Percentiles rank a stretch among this genome's conserved stretches.
Evolutionary conservation across 2,113 vertebrate species (phyloP).

Genomic region (Leucoraja erinaceus): DNA sequence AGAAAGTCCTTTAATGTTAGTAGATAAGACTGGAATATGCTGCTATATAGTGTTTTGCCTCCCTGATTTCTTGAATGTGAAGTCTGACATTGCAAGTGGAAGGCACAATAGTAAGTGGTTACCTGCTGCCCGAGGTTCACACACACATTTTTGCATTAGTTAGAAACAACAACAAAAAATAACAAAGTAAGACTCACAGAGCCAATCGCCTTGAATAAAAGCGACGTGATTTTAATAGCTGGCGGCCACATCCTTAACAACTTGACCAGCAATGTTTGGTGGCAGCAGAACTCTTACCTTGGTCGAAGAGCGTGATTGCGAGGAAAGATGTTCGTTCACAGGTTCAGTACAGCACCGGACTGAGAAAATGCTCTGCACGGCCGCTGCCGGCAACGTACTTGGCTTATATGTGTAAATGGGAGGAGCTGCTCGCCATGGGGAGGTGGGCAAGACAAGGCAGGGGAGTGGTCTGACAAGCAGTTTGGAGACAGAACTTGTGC

Average conservation of each 20-base stretch:
- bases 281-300: conserved; percentile 67
- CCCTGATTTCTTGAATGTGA: background rate
- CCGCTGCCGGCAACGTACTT: conserved; percentile 66
- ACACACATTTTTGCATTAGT: background rate
- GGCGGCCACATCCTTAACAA: background rate
- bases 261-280: background rate
- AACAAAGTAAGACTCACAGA: background rate
- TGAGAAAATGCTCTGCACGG: conserved; percentile 66
- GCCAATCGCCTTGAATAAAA: background rate
- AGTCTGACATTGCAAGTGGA: background rate
- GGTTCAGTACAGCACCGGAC: conserved; percentile 58
- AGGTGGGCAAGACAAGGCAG: conserved; percentile 62
- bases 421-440: conserved; percentile 67
- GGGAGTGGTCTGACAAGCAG: background rate
- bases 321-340: conserved; percentile 61
- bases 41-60: background rate
- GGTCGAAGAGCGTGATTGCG: conserved; percentile 52
- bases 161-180: background rate
- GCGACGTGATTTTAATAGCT: background rate
- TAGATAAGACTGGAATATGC: background rate
- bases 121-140: background rate
- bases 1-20: background rate
- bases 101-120: background rate
- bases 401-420: conserved; percentile 94
- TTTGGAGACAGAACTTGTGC: background rate